Base-by-base conservation (phyloP, 2,113 vertebrate species). In the Irena cyanogastra region DNA sequence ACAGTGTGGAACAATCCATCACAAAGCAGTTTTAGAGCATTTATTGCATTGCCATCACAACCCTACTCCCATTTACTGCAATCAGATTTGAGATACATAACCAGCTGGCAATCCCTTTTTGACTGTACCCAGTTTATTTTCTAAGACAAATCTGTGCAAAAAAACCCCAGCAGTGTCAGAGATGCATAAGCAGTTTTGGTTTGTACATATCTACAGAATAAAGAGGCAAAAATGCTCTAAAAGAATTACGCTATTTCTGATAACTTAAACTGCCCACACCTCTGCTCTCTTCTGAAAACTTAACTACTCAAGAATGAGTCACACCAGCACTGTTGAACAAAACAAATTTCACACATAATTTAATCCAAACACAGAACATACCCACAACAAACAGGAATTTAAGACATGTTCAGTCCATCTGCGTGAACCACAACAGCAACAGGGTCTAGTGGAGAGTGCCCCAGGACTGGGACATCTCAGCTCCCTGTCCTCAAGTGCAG, bases 41-140 rank as follows among this genome's bases (percentile, higher is more conserved):
- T 92, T 93, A 96, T 35, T 95, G 83, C 91, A 71, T 11, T 92
- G 93, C 88, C 87, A 71, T 83, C 71, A 77, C 93, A 95, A 86
- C 80, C 86, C 61, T 59, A 68, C 80, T 88, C 70, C 70, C 92
- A 80, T 94, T 90, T 96, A 72, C 85, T 81, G 69, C 89, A 92
- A 92, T 93, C 96, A 93, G 95, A 96, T 93, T 90, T 77, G 21
- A 96, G 89, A 93, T 92, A 92, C 89, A 31, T 44, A 90, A 93
- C 56, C 90, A 87, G 89, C 42, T 37, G 69, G 72, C 90, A 77
- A 83, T 81, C 49, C 80, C 63, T 88, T 96, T 93, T n/a, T 90
- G 80, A 56, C 70, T 54, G 52, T 31, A 77, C 12, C 30, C 42
- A 72, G 71, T 56, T 86, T 77, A 90, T 83, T 93, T 83, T 31